These are phyloP conservation scores for Gonioctena quinquepunctata DNA, from an alignment of 1,140 invertebrate species.

Conservation along the genomic window DNA sequence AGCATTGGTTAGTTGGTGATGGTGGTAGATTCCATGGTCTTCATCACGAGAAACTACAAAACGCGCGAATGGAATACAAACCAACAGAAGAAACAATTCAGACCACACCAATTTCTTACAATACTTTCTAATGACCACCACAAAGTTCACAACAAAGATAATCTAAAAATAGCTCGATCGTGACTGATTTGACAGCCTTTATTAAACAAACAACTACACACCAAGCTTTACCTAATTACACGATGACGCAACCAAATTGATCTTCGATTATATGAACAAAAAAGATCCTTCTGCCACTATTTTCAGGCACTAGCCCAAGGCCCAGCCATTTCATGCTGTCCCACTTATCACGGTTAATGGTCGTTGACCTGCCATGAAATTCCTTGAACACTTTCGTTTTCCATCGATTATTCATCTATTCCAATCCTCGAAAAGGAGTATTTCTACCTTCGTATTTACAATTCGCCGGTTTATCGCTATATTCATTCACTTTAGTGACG, in stretches of 20 bases:
- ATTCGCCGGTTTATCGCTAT: too few relatives aligned
- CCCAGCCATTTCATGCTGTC: not conserved
- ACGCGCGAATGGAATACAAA: too few relatives aligned
- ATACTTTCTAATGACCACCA: too few relatives aligned
- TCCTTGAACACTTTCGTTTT: not conserved
- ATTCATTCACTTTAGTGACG: too few relatives aligned
- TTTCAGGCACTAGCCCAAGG: not conserved
- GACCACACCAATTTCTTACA: too few relatives aligned
- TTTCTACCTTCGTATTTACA: too few relatives aligned
- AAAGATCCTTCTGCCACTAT: not conserved
- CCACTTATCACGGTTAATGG: not conserved
- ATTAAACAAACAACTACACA: not conserved
- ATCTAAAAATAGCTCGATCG: not conserved
- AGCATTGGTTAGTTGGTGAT: too few relatives aligned
- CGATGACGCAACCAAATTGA: conserved; percentile 16
- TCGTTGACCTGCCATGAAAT: not conserved
- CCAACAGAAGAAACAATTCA: too few relatives aligned
- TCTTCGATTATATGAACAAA: conserved; percentile 16
- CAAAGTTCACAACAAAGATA: not conserved
- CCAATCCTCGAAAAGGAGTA: not conserved
- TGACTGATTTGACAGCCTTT: not conserved
- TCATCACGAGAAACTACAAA: too few relatives aligned
- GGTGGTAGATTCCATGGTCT: too few relatives aligned
- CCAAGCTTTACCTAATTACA: not conserved
- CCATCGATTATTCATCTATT: not conserved